Evolutionary conservation across 2,797 vertebrate species (phyloP).

Genomic region (Remorina albescens): DNA sequence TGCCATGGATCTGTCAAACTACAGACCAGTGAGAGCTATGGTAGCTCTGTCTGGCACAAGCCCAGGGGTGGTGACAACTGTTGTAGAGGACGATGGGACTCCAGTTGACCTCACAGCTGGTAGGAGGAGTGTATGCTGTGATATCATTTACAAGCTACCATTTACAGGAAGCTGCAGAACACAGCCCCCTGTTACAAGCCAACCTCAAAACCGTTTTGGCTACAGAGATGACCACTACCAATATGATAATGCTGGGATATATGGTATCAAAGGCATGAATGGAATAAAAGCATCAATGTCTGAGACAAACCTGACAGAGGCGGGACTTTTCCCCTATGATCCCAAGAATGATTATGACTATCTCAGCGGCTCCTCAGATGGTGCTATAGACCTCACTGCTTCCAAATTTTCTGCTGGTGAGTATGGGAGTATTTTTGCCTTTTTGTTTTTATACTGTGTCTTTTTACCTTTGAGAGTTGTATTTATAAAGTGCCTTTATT

Average conservation of each 20-base stretch:
- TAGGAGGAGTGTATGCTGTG: slow-evolving; percentile 94
- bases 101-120: slow-evolving; percentile 97
- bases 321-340: slow-evolving; percentile 90
- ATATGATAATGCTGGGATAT: slow-evolving; percentile 87
- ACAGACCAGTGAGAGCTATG: slow-evolving; percentile 91
- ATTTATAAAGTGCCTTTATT: neutral
- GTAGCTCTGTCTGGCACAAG: slow-evolving; percentile 89
- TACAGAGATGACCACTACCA: slow-evolving; percentile 92
- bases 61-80: slow-evolving; percentile 89
- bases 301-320: slow-evolving; percentile 91
- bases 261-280: slow-evolving; percentile 88
- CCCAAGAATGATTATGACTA: slow-evolving; percentile 92
- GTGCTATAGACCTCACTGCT: slow-evolving; percentile 96
- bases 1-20: slow-evolving; percentile 94
- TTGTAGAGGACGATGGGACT: slow-evolving; percentile 94
- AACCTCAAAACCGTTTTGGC: slow-evolving; percentile 92
- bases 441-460: slow-evolving; percentile 71
- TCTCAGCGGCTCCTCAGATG: slow-evolving; percentile 87
- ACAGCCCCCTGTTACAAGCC: slow-evolving; percentile 89
- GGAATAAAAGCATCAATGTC: slow-evolving; percentile 93
- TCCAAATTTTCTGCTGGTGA: slow-evolving; percentile 94
- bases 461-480: slow-evolving; percentile 52
- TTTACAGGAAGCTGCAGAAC: slow-evolving; percentile 95
- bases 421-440: slow-evolving; percentile 82
- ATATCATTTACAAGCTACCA: slow-evolving; percentile 96